Base-by-base conservation (phyloP, 2,113 vertebrate species). In the Euleptes europaea region DNA sequence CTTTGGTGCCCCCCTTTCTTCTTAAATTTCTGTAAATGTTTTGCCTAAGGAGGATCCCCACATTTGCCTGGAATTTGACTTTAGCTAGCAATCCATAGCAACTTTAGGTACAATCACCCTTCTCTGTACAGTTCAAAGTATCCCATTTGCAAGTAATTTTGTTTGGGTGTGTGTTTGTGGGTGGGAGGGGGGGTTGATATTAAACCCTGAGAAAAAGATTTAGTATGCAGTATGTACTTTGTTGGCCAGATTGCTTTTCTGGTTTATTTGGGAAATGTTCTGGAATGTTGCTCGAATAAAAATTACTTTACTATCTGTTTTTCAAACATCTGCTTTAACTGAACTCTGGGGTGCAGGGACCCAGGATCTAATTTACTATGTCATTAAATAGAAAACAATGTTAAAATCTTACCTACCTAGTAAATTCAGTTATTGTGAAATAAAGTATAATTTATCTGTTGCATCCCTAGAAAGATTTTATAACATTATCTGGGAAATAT, bases 321-420 rank as follows among this genome's bases (percentile, higher is more conserved):
- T 88, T 77, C 87, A 84, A 89, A 82, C n/a, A 88, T 86, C 80
- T 89, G 78, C 23, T 90, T 93, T 95, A 93, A 93, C 82, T 94
- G 91, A 93, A 82, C 74, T 92, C 80, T 44, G 85, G 90, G 78
- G 70, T 89, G 74, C 1, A 93, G 49, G 38, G 81, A 84, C 84
- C 26, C 49, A 51, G 83, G 80, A 89, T 92, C 44, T 89, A 49
- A 94, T 94, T 91, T 93, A 80, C 76, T 40, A 51, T 85, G 89
- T 78, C 38, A 82, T 90, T 92, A 89, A 91, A 13, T 35, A 85
- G 78, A 91, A 93, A 89, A 87, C 49, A 63, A 86, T 44, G 4
- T 75, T 33, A 81, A 89, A 92, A 89, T 85, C 44, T 88, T 91
- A 38, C 42, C 14, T 71, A 86, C 71, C 31, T 88, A 72, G 35